phyloP scores from a whole-genome alignment of 2,888 invertebrate genomes.

The Sisyra nigra region DNA sequence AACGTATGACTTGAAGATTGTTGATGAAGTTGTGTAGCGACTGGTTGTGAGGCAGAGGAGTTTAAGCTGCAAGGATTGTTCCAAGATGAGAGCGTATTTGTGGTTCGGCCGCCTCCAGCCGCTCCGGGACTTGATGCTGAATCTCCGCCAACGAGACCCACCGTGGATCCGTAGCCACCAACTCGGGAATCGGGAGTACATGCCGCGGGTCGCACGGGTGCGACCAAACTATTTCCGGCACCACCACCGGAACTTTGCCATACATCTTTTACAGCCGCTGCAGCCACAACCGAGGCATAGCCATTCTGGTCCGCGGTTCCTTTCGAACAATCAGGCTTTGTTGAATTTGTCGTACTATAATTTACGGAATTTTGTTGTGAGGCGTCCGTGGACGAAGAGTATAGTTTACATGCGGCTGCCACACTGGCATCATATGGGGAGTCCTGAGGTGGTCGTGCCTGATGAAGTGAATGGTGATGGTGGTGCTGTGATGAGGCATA shows the following conservation, averaged over 20 bases:
- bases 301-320: conserved; percentile 40
- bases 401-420: conserved; percentile 70
- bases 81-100: conserved; percentile 55
- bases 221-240: conserved; percentile 40
- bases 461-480: conserved; percentile 52
- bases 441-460: conserved; percentile 71
- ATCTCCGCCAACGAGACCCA: conserved; percentile 51
- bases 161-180: conserved; percentile 43
- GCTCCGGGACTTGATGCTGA: conserved; percentile 60
- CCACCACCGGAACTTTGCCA: conserved; percentile 51
- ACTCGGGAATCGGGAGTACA: conserved; percentile 79
- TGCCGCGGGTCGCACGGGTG: conserved; percentile 66
- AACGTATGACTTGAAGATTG: conserved; percentile 84
- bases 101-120: conserved; percentile 33
- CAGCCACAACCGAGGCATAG: conserved; percentile 53
- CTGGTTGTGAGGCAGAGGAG: conserved; percentile 59
- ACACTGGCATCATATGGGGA: conserved; percentile 85
- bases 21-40: conserved; percentile 73
- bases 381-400: conserved; percentile 46
- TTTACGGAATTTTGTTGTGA: conserved; percentile 31
- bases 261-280: conserved; percentile 42
- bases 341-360: conserved; percentile 35
- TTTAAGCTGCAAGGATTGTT: conserved; percentile 80
- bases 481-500: conserved; percentile 51
- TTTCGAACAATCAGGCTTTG: conserved; percentile 66